These are phyloP conservation scores for Anodontia alba DNA, from an alignment of 2,888 invertebrate genomes.

Conservation along the genomic window DNA sequence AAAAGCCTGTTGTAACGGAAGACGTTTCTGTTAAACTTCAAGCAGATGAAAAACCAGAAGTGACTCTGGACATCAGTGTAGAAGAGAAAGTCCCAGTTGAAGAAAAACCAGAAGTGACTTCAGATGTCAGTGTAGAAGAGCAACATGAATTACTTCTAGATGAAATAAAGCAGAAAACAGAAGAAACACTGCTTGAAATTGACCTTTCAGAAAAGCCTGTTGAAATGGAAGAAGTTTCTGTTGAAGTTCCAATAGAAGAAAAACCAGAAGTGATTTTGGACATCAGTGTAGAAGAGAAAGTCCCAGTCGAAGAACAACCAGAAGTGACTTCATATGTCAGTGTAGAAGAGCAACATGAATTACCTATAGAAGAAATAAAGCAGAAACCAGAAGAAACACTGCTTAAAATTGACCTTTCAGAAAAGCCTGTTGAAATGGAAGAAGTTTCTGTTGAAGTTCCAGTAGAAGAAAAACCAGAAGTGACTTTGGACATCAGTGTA, in stretches of 20 bases:
- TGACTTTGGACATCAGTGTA: constrained; percentile 15
- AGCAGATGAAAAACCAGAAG: too few relatives aligned
- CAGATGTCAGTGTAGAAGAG: too few relatives aligned
- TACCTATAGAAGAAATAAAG: constrained; percentile 42
- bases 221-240: constrained; percentile 17
- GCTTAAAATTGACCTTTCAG: constrained; percentile 20
- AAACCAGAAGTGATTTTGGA: constrained; percentile 16
- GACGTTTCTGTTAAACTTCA: too few relatives aligned
- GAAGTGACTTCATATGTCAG: constrained; percentile 45
- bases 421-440: neutral
- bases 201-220: too few relatives aligned
- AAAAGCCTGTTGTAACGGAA: too few relatives aligned
- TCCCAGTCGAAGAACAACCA: constrained; percentile 45
- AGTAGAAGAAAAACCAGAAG: constrained; percentile 23
- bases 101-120: too few relatives aligned
- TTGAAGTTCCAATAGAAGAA: constrained; percentile 30
- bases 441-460: constrained; percentile 15
- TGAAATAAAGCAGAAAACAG: too few relatives aligned
- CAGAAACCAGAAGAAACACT: constrained; percentile 17
- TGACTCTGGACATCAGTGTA: too few relatives aligned
- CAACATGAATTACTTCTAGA: too few relatives aligned
- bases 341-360: constrained; percentile 43
- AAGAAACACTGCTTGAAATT: too few relatives aligned
- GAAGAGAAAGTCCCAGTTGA: too few relatives aligned
- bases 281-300: too few relatives aligned